Base-by-base conservation (phyloP, 2,113 vertebrate genomes). In the Poeciliopsis retropinna region DNA sequence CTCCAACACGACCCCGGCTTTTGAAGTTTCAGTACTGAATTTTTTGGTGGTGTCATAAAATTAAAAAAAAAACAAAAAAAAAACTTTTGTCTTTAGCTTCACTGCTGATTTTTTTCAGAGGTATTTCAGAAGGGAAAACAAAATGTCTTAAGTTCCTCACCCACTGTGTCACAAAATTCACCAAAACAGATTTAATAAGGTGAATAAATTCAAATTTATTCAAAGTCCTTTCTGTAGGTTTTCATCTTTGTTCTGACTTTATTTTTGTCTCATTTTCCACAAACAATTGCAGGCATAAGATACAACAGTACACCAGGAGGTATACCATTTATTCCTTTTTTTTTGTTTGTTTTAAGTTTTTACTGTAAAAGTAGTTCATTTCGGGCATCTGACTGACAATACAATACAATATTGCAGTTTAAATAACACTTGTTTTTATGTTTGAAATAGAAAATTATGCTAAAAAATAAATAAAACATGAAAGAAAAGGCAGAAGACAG, bases 21-120 rank as follows among this genome's bases (percentile, higher is more conserved):
- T 81, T 85, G 84, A 86, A 84, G 83, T 85, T 67, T 69, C 57
- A 5, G 64, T 17, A 29, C 47, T 31, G 72, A 12, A 57, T 73
- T 51, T 68, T 80, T 57, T 34, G 29, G 72, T 60, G 64, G 27
- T 30, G 60, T 77, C 69, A 77, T 72, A 32, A 31, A 39, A 34
- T 2, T 2, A 34, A 34, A 34, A 0, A 32, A 7, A 32, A 32
- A 32, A 32, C 0, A 32, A 2, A 37, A 11, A 11, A 11, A 37
- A 37, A 9, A 34, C 29, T 12, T 68, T 65, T 27, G 70, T 39
- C 17, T 32, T 54, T 57, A 60, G 34, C 31, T 67, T 70, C 51
- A 47, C 51, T 37, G 10, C n/a, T 51, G n/a, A 57, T 64, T 39
- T 0, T 32, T 27, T 10, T 54, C 37, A 73, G 28, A 57, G 28